Evolutionary conservation across 2,113 vertebrate genomes (phyloP), one percentile per base, ranked within the genome.

Genomic region (Synodontis membranacea): DNA sequence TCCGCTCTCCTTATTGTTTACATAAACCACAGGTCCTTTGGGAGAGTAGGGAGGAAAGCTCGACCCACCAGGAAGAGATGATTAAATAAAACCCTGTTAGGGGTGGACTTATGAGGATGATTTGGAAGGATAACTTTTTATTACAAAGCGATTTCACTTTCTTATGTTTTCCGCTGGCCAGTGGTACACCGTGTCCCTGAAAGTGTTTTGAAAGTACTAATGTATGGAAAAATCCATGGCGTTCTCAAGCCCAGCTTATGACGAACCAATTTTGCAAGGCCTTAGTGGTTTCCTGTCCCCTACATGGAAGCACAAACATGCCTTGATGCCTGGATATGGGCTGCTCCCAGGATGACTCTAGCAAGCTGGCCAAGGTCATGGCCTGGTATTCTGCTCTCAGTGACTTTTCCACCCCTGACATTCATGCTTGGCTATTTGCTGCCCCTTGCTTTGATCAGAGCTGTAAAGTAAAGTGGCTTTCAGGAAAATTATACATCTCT

Each of bases 301-400:
- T 93, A 88, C 84, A 88, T 90, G 91, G 91, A 92, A 92, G 92
- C 86, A 80, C 92, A 93, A 94, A 93, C 93, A 91, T 86, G 85
- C 86, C 88, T 94, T 90, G 92, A 89, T 92, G 78, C 19, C 78
- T 58, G 84, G 81, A 86, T 34, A 86, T 56, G 86, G 23, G 34
- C 87, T 78, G 86, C 88, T 93, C 93, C 91, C 93, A 83, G 46
- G 34, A 93, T 93, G 92, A 92, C 79, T 82, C 54, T 86, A 90
- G 87, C 93, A 88, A 87, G 86, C 91, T 81, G 89, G 91, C 88
- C n/a, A 91, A 90, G 89, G 92, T 92, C 93, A 93, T 84, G 93
- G 93, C 91, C 92, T 91, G 72, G 89, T 86, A 39, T 86, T 93
- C 93, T 93, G 93, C 91, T 91, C 88, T 88, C 84, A 5, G 2